Percentiles rank a stretch among this genome's conserved stretches.
phyloP scores from a whole-genome alignment of 1,140 invertebrate species.

The Diabrotica undecimpunctata region DNA sequence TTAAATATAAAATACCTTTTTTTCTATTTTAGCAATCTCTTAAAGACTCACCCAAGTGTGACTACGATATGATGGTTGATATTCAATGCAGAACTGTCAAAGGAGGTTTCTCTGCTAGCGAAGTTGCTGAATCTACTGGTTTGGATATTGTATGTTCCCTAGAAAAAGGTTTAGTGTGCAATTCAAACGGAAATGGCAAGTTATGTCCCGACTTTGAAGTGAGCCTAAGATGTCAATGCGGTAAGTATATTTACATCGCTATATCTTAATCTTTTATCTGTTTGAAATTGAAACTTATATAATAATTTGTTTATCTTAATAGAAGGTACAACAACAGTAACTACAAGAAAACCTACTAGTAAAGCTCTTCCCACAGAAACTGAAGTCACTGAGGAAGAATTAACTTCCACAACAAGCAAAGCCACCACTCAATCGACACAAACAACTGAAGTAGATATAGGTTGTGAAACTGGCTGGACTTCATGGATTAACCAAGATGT shows the following conservation, averaged over 20 bases:
- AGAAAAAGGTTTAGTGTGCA: conserved; percentile 67
- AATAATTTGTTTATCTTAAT: conserved; percentile 45
- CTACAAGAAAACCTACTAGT: too few species aligned
- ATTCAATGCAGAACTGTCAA: conserved; percentile 71
- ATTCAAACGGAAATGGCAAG: conserved; percentile 39
- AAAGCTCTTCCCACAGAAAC: too few species aligned
- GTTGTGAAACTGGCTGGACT: conserved; percentile 68
- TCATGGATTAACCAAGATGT: conserved; percentile 66
- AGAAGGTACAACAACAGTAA: too few species aligned
- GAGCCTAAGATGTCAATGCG: conserved; percentile 65
- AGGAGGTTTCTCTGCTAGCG: conserved; percentile 58
- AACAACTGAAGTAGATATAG: conserved; percentile 42
- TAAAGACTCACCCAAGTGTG: conserved; percentile 52
- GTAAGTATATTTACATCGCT: conserved; percentile 66
- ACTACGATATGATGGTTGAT: conserved; percentile 58
- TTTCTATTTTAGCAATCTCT: conserved; percentile 58
- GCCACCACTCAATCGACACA: conserved; percentile 28
- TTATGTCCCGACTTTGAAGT: conserved; percentile 72
- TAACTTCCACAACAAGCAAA: conserved; percentile 61
- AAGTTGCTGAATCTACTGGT: conserved; percentile 62
- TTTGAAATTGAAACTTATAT: conserved; percentile 58
- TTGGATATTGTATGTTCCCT: conserved; percentile 72
- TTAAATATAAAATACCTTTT: conserved; percentile 8
- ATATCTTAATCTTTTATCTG: conserved; percentile 64
- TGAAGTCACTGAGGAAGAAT: conserved; percentile 54